Conservation (phyloP, 2,113 vertebrate genomes). For the Percopsis transmontana region DNA sequence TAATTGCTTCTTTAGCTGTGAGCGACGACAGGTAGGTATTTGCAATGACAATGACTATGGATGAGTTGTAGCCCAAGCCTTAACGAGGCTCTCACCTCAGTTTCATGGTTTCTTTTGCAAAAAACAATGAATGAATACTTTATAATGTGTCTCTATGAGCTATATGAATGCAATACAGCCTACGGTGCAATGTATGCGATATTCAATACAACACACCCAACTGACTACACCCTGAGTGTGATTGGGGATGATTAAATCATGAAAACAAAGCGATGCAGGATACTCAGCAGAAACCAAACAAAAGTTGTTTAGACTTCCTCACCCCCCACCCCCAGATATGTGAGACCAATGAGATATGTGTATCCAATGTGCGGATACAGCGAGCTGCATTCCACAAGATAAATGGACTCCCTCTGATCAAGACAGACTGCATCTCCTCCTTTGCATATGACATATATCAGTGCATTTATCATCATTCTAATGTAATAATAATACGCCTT, state of each 20-base stretch:
- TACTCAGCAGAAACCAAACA: no score
- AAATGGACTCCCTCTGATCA: constrained; percentile 43
- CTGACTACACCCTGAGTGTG: background rate
- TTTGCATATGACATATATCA: constrained; percentile 42
- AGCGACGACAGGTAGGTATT: no score
- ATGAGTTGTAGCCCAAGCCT: no score
- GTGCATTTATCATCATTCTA: constrained; percentile 27
- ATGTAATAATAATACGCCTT: constrained; percentile 31
- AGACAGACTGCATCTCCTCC: constrained; percentile 27
- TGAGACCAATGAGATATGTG: background rate
- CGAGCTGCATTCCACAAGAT: constrained; percentile 28
- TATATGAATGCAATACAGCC: no score
- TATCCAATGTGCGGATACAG: constrained; percentile 12
- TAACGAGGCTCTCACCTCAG: no score
- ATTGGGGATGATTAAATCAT: background rate
- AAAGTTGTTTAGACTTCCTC: no score
- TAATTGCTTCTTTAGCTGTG: no score
- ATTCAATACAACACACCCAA: background rate
- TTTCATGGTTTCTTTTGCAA: no score
- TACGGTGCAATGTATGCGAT: background rate
- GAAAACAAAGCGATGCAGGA: no score
- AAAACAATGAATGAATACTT: no score
- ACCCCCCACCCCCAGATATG: background rate
- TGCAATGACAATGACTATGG: no score
- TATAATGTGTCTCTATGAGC: no score